Base-by-base conservation (phyloP, 2,888 invertebrate species). In the Stratiomys singularior region DNA sequence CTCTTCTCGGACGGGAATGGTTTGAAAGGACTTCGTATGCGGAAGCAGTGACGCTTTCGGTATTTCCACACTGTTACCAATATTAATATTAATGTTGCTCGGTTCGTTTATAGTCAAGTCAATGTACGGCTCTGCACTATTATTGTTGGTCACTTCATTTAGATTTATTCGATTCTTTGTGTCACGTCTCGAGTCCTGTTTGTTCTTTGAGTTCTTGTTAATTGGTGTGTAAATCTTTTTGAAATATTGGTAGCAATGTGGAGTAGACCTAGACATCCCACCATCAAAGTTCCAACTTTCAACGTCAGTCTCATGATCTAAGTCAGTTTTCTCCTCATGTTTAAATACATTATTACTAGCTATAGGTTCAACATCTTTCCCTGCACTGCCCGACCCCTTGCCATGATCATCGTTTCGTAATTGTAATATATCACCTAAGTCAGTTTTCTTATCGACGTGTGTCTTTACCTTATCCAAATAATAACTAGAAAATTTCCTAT, bases 21-120 rank as follows among this genome's bases (percentile, higher is more conserved):
- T 11, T 46, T 21, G n/a, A n/a, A 27, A 4, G 18, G 28, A 52
- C 13, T 15, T 44, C 13, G 1, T 23, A 28, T 21, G 18, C 18
- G 56, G 18, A n/a, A 13, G 60, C 23, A 18, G 3, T 60, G 25
- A 7, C 15, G 25, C 13, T 52, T 21, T 23, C 15, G 25, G 15
- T 11, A 23, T 3, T 1, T 21, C 46, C 18, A 13, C 1, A 25
- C 37, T 52, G 52, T 67, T 77, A 47, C 77, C 80, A 79, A 79
- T 80, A 63, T 80, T 80, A 23, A 80, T 80, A 25, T 79, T 80
- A 5, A 80, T 78, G 13, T 72, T 80, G 25, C 72, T 76, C 4
- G 37, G 13, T 13, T 77, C 63, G 47, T 79, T 79, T 76, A 77
- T 78, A 18, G 77, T 77, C 13, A 78, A 56, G 44, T 78, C 78